Conservation (phyloP, 2,888 invertebrate species). For the Dryadula phaetusa region DNA sequence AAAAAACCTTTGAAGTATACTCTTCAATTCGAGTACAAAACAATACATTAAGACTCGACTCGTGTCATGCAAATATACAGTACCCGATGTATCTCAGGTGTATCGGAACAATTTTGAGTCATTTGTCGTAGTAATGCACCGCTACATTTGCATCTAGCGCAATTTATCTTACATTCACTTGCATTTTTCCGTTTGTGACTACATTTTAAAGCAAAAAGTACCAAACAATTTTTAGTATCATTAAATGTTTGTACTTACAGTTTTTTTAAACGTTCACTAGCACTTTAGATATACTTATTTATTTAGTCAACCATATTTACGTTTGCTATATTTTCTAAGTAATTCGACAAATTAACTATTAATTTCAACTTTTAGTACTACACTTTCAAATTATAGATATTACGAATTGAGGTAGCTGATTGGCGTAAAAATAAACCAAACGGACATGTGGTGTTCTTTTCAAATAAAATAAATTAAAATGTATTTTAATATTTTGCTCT, state of each 20-base stretch:
- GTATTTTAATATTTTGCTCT: constrained; percentile 3
- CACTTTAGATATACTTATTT: too few relatives aligned
- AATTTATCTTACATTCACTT: constrained; percentile 69
- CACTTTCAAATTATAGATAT: too few relatives aligned
- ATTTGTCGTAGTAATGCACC: constrained; percentile 54
- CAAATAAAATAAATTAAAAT: constrained; percentile 9
- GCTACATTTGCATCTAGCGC: constrained; percentile 69
- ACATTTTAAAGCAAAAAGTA: constrained; percentile 46
- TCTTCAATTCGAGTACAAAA: constrained; percentile 35
- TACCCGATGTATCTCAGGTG: constrained; percentile 57
- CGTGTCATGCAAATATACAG: constrained; percentile 35
- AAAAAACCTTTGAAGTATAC: constrained; percentile 24
- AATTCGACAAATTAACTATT: background rate
- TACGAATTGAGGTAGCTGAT: too few relatives aligned
- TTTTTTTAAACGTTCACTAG: background rate
- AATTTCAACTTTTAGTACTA: too few relatives aligned
- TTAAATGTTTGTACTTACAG: background rate
- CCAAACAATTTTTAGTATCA: background rate
- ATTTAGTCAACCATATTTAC: too few relatives aligned
- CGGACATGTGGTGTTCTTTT: background rate
- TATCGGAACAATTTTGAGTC: constrained; percentile 66
- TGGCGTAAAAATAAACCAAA: background rate
- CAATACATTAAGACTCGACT: constrained; percentile 30
- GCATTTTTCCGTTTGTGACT: constrained; percentile 57
- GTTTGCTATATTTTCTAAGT: background rate